Evolutionary conservation across 1,140 invertebrate genomes (phyloP).

Genomic region (Drosophila kepulauana): DNA sequence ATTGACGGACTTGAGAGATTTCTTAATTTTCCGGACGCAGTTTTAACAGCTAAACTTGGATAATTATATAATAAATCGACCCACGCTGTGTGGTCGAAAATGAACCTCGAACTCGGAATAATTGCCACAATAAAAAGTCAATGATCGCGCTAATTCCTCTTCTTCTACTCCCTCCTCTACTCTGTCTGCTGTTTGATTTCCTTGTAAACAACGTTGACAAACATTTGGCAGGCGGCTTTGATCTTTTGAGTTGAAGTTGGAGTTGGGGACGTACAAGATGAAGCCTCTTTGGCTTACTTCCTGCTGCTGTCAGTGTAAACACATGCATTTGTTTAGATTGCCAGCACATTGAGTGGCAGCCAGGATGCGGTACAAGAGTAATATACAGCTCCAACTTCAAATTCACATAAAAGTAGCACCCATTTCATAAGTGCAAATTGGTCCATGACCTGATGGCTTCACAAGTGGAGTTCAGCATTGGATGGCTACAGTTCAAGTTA

Average conservation of each 20-base stretch:
- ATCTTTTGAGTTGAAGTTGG: conserved; percentile 47
- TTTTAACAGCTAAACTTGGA: conserved; percentile 7
- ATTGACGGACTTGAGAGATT: conserved; percentile 25
- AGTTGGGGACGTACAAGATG: not conserved
- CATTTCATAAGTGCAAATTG: conserved; percentile 39
- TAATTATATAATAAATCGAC: conserved; percentile 23
- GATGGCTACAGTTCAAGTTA: conserved; percentile 43
- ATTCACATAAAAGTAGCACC: conserved; percentile 6
- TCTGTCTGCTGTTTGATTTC: conserved; percentile 62
- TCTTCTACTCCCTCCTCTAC: not conserved
- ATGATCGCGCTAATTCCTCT: conserved; percentile 30
- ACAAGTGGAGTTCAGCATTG: conserved; percentile 44
- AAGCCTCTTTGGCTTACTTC: conserved; percentile 23
- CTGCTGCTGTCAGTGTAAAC: conserved; percentile 59
- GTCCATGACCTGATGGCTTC: conserved; percentile 15
- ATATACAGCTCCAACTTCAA: not conserved
- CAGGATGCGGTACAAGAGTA: conserved; percentile 12
- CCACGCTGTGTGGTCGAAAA: conserved; percentile 62
- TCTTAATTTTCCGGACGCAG: conserved; percentile 13
- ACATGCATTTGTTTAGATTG: conserved; percentile 61
- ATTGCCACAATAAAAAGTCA: conserved; percentile 62
- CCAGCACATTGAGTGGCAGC: conserved; percentile 46
- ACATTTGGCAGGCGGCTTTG: conserved; percentile 53
- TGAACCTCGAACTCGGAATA: conserved; percentile 52
- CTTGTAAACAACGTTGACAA: conserved; percentile 77